Percentiles rank a stretch among this genome's conserved stretches.
phyloP scores from a whole-genome alignment of 1,140 invertebrate genomes.

The Gerris buenoi region DNA sequence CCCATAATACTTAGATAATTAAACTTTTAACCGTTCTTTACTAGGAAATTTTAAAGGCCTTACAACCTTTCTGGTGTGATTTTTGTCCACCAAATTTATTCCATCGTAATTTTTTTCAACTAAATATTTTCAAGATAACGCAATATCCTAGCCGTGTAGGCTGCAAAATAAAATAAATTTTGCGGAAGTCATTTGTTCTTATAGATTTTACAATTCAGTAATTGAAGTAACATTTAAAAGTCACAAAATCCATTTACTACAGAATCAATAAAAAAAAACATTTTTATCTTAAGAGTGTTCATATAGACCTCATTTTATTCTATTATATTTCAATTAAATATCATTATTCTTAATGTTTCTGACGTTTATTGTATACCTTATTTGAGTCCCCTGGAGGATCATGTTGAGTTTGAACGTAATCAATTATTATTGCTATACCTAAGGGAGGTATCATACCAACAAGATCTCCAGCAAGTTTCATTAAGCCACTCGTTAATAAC shows the following conservation, averaged over 20 bases:
- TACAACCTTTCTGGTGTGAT: too few relatives aligned
- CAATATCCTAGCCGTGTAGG: too few relatives aligned
- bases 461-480: conserved; percentile 62
- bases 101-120: too few relatives aligned
- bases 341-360: neutral
- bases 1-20: too few relatives aligned
- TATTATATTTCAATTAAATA: neutral
- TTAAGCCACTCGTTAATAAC: conserved; percentile 51
- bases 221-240: too few relatives aligned
- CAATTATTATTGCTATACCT: conserved; percentile 54
- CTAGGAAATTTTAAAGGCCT: too few relatives aligned
- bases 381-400: neutral
- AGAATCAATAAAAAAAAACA: neutral
- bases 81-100: too few relatives aligned
- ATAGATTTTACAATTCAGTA: too few relatives aligned
- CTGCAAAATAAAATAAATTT: too few relatives aligned
- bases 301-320: neutral
- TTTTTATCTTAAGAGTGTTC: neutral
- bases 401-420: conserved; percentile 35
- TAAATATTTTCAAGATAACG: too few relatives aligned
- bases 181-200: too few relatives aligned
- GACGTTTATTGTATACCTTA: neutral
- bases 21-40: too few relatives aligned
- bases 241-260: neutral
- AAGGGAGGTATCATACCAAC: conserved; percentile 59